phyloP scores from a whole-genome alignment of 23 tunicate species.

The Phallusia fumigata region DNA sequence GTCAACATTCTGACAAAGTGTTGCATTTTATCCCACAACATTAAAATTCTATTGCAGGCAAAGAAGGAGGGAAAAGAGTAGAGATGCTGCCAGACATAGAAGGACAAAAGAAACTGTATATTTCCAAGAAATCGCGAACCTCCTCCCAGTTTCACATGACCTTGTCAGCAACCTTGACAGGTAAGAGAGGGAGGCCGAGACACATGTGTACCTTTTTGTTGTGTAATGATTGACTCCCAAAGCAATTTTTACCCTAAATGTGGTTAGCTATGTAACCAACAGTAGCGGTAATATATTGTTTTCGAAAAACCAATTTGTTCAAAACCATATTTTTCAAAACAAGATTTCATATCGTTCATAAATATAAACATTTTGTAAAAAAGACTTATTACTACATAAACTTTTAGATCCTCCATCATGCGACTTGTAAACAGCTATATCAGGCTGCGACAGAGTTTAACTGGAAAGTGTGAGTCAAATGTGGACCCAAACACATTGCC shows the following conservation, averaged over 20 bases:
- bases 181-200: slow-evolving; percentile 20
- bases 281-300: not conserved
- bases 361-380: not conserved
- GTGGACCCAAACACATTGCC: not conserved
- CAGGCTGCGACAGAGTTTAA: slow-evolving; percentile 56
- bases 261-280: not conserved
- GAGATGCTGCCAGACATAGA: slow-evolving; percentile 82
- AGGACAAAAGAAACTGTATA: slow-evolving; percentile 71
- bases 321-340: no score
- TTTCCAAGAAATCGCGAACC: slow-evolving; percentile 67
- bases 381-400: not conserved
- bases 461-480: not conserved
- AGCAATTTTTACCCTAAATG: not conserved
- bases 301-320: not conserved
- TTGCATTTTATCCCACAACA: no score
- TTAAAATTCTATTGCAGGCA: slow-evolving; percentile 18
- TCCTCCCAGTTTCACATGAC: slow-evolving; percentile 58
- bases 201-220: not conserved
- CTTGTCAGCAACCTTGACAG: slow-evolving; percentile 67
- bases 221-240: not conserved
- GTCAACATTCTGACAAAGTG: no score
- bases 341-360: no score
- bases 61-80: slow-evolving; percentile 80
- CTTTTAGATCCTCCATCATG: slow-evolving; percentile 58
- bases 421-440: slow-evolving; percentile 72